These are phyloP conservation scores for Esox niger DNA, from an alignment of 2,113 vertebrate species.

Conservation along the genomic window DNA sequence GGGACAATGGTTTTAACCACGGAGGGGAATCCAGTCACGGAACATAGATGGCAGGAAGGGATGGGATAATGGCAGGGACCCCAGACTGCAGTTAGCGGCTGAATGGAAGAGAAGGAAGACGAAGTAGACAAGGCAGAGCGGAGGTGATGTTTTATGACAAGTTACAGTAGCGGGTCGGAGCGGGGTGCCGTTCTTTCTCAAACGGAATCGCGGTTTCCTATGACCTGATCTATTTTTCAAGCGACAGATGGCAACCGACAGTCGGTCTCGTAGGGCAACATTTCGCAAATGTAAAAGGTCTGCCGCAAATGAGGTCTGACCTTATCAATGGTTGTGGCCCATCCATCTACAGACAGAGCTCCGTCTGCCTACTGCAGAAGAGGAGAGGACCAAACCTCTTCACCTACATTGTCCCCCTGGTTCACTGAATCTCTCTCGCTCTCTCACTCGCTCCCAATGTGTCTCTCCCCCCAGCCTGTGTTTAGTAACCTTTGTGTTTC, in stretches of 20 bases:
- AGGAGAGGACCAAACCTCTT: slow-evolving; percentile 30
- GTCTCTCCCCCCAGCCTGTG: not conserved
- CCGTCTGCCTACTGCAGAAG: slow-evolving; percentile 54
- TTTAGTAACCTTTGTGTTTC: slow-evolving; percentile 7
- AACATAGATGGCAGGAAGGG: not conserved
- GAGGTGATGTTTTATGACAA: slow-evolving; percentile 37
- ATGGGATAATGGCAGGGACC: not conserved
- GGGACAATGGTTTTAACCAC: slow-evolving; percentile 38
- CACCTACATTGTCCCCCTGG: slow-evolving; percentile 14
- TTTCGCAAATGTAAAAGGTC: slow-evolving; percentile 83
- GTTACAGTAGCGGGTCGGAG: slow-evolving; percentile 39
- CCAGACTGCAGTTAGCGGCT: not conserved
- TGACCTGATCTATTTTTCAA: slow-evolving; percentile 77
- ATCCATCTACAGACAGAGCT: slow-evolving; percentile 78
- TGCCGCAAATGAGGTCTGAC: slow-evolving; percentile 81
- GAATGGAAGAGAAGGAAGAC: not conserved
- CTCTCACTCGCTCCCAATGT: not conserved
- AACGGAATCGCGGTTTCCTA: slow-evolving; percentile 65
- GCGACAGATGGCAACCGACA: slow-evolving; percentile 72
- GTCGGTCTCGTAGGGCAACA: slow-evolving; percentile 72
- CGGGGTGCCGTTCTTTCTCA: slow-evolving; percentile 45
- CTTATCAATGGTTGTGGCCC: slow-evolving; percentile 83
- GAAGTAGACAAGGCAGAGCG: not conserved
- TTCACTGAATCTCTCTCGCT: not conserved
- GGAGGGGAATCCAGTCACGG: not conserved